Evolutionary conservation across 2,113 vertebrate genomes (phyloP), one percentile per base, ranked within the genome.

Genomic region (Cyprinus carpio): DNA sequence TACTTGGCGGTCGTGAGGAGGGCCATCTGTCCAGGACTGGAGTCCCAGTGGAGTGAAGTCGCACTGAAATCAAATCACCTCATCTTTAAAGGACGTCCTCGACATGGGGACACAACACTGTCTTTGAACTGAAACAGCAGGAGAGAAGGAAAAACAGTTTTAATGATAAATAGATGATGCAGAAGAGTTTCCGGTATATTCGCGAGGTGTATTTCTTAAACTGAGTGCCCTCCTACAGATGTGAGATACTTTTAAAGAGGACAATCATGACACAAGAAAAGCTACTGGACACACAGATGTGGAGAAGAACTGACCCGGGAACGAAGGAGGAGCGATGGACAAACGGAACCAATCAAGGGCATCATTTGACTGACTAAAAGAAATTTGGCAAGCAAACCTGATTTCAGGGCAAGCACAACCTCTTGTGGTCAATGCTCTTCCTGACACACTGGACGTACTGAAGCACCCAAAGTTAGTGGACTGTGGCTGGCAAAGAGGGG

Each of bases 71-170:
- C 58, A 98, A 91, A 82, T 98, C 96, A 0, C 94, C n/a, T 96
- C 95, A 97, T 95, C 89, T 95, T 96, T 67, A 98, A 93, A 0
- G 96, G 93, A 43, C 86, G 92, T 54, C 96, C 96, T 0, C n/a
- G 96, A 97, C 97, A 98, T 98, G 18, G 97, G 97, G 88, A n/a
- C 97, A 98, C 75, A 95, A 90, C 75, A 98, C 96, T 0, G 90
- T 88, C 88, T 96, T 96, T 0, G 93, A n/a, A 95, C 97, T 98
- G 90, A 84, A 0, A 67, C 49, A 84, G 67, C 20, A 67, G 4
- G 29, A 69, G 16, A 34, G 29, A 20, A 37, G 3, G 18, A 23
- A 71, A 72, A 71, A 37, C 65, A 71, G 31, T 71, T n/a, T n/a
- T 23, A 71, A 71, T 4, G 0, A 71, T 71, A 37, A n/a, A 71